Evolutionary conservation across 2,888 invertebrate species (phyloP).

Genomic region (Melipona bicolor): DNA sequence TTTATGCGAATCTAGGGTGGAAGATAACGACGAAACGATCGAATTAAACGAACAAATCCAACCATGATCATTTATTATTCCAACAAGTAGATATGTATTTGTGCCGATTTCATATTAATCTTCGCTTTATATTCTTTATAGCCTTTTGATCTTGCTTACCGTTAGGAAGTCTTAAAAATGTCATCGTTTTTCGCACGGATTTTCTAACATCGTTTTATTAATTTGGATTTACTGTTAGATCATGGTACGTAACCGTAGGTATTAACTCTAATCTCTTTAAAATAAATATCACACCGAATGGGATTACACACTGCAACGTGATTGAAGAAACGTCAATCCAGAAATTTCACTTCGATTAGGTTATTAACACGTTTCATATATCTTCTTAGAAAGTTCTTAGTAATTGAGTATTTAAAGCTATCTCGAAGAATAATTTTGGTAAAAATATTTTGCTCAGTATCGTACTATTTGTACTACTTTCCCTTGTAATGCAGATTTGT

Average conservation of each 20-base stretch:
- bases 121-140: constrained; percentile 25
- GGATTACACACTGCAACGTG: neutral
- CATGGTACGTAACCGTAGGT: neutral
- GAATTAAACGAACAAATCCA: too few relatives aligned
- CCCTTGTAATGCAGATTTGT: too few relatives aligned
- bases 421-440: neutral
- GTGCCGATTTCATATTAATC: constrained; percentile 43
- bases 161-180: constrained; percentile 33
- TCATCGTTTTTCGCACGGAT: neutral
- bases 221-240: constrained; percentile 36
- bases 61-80: too few relatives aligned
- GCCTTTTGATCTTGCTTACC: constrained; percentile 20
- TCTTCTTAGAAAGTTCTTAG: neutral
- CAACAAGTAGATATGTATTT: neutral
- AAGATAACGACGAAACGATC: too few relatives aligned
- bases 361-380: neutral
- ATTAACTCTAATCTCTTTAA: constrained; percentile 2
- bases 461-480: too few relatives aligned
- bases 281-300: neutral
- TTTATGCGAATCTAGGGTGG: too few relatives aligned
- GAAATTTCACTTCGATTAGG: neutral
- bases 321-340: neutral
- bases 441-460: neutral
- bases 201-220: constrained; percentile 15
- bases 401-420: neutral